Evolutionary conservation across 2,797 vertebrate species (phyloP), one percentile per base, ranked within the genome.

Genomic region (Vultur gryphus): DNA sequence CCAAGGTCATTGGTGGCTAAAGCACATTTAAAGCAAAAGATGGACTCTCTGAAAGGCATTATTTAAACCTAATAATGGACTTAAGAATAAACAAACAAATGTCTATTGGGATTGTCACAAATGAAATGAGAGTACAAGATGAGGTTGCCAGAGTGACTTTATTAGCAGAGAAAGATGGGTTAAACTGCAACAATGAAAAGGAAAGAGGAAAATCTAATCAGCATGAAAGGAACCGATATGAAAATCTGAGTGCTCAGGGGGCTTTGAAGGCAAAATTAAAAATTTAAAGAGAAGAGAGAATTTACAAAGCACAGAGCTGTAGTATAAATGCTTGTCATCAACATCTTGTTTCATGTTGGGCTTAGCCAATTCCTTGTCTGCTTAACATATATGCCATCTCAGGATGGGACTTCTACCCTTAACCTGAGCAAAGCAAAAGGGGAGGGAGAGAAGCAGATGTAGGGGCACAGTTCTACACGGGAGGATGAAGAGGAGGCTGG

Each of bases 241-340:
- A 86, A 94, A 75, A 13, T 71, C 24, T n/a, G 54, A 62, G 51
- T 0, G 0, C 24, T 87, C 35, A 67, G 44, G 35, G 51, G 23
- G 3, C 14, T 93, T 89, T 82, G 90, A 89, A 82, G 67, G 18
- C 28, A 85, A 79, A 87, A 70, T 46, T 44, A 25, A 44, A 89
- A 57, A 44, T 33, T 6, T 35, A 44, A 84, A 85, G 21, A 33
- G 41, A 65, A n/a, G 14, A 62, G 24, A 89, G 37, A 76, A 76
- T 25, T 65, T 79, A 24, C 23, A 81, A 92, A 81, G 20, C 52
- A 59, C 11, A 55, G 29, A 57, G 7, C 5, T 69, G 7, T 35
- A 14, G 37, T 46, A 28, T 44, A 86, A 90, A 64, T 15, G 19
- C 15, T 46, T 73, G 28, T 51, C 46, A 64, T 44, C 5, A 49